Conservation (phyloP, 2,113 vertebrate species). For the Macrotis lagotis region DNA sequence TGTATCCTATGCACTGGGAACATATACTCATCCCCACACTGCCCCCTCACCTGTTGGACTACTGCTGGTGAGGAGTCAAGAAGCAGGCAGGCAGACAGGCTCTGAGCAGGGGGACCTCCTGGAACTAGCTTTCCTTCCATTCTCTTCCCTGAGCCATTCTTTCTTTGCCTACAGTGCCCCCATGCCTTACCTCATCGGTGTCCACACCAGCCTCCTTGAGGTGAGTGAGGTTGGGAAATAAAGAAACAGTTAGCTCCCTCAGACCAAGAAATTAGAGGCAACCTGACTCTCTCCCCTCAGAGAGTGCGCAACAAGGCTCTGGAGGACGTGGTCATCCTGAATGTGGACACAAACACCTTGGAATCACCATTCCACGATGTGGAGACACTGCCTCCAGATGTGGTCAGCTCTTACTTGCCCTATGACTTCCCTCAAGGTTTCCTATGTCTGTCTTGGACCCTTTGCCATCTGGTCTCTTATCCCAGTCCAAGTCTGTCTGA, state of each 20-base stretch:
- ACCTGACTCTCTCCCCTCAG: constrained; percentile 72
- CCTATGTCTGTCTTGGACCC: not conserved
- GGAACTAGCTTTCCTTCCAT: not conserved
- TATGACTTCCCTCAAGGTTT: not conserved
- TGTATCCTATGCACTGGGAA: constrained; percentile 95
- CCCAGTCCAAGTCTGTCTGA: not conserved
- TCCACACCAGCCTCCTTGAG: constrained; percentile 91
- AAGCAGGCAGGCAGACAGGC: too few species aligned
- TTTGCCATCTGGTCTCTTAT: not conserved
- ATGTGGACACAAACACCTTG: constrained; percentile 91
- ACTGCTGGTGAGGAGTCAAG: constrained; percentile 87
- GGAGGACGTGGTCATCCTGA: constrained; percentile 93
- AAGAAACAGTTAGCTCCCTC: not conserved
- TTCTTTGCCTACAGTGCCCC: constrained; percentile 85
- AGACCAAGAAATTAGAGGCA: not conserved
- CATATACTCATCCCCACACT: constrained; percentile 94
- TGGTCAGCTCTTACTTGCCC: constrained; percentile 83
- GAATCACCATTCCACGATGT: constrained; percentile 90
- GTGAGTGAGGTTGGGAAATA: constrained; percentile 76
- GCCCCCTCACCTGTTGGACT: constrained; percentile 92
- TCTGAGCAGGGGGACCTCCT: not conserved
- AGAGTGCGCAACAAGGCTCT: constrained; percentile 85
- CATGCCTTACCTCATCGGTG: constrained; percentile 93
- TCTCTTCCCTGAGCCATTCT: not conserved
- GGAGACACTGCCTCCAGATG: constrained; percentile 88